A percentile compares a stretch with the other conserved stretches of the same genome.
Evolutionary conservation across 2,797 vertebrate genomes (phyloP).

Genomic region (Corythornis leucogaster): DNA sequence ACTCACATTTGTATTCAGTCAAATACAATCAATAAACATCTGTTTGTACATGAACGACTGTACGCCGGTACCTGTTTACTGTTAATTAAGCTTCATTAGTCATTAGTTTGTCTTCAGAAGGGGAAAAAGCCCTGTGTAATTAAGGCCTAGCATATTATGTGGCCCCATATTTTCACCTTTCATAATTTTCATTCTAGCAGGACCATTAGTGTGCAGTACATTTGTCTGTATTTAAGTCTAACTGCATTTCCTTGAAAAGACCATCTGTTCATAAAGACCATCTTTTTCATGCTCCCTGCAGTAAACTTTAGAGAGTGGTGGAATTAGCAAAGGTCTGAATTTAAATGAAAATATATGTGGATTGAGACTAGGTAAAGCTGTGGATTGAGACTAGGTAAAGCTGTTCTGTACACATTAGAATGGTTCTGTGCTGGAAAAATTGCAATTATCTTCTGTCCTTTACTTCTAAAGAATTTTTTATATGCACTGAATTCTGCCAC

Average conservation of each 20-base stretch:
- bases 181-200: slow-evolving; percentile 69
- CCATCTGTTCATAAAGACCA: slow-evolving; percentile 79
- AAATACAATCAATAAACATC: slow-evolving; percentile 84
- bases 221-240: slow-evolving; percentile 79
- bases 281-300: slow-evolving; percentile 67
- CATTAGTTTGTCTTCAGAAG: slow-evolving; percentile 74
- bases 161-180: slow-evolving; percentile 60
- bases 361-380: slow-evolving; percentile 14
- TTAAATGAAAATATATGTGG: slow-evolving; percentile 62
- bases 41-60: slow-evolving; percentile 73
- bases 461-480: slow-evolving; percentile 6
- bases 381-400: too few species aligned
- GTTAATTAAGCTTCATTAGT: slow-evolving; percentile 78
- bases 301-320: slow-evolving; percentile 57
- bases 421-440: slow-evolving; percentile 21
- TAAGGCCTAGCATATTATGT: slow-evolving; percentile 67
- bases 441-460: slow-evolving; percentile 31
- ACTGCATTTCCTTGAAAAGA: slow-evolving; percentile 77
- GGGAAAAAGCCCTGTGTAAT: slow-evolving; percentile 57
- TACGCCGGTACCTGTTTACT: slow-evolving; percentile 71
- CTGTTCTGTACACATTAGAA: not conserved
- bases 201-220: slow-evolving; percentile 76
- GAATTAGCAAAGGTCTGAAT: slow-evolving; percentile 47
- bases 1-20: slow-evolving; percentile 76
- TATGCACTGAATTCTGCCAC: slow-evolving; percentile 43